Base-by-base conservation (phyloP, 2,888 invertebrate genomes). In the Thyatira batis region DNA sequence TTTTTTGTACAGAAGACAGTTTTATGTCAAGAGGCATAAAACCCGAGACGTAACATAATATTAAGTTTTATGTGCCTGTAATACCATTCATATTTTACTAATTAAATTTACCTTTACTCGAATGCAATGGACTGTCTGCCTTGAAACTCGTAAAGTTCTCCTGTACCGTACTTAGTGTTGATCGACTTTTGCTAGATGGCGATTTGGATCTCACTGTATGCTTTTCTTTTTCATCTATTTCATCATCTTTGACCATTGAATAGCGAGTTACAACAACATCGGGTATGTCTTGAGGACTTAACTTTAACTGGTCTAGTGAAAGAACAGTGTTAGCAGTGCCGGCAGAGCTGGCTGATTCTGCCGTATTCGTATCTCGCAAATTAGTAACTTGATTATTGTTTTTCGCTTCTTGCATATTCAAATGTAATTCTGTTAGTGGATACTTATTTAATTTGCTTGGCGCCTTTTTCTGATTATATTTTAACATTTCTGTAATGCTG, bases 81-180 rank as follows among this genome's bases (percentile, higher is more conserved):
- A n/a, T n/a, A n/a, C n/a, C n/a, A n/a, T n/a, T n/a, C n/a, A n/a
- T n/a, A n/a, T n/a, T n/a, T n/a, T n/a, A n/a, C n/a, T n/a, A n/a
- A n/a, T n/a, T n/a, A n/a, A n/a, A n/a, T n/a, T n/a, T 78, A 87
- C 87, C 87, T 82, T 72, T 80, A 62, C 76, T 84, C 1, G 61
- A 66, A 44, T 79, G 73, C 50, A 79, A 49, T 0, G 85, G 85
- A 54, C 89, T 91, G 44, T 82, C 82, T 3, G 67, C 78, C 60
- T 85, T 87, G 59, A 87, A 87, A 63, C 87, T 87, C 0, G 57
- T 62, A 53, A 63, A 75, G 51, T 87, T 88, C 54, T 92, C 91
- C 27, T 88, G 84, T 1, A 91, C 86, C 0, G 90, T 91, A 54
- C 85, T 89, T 20, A 86, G 60, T 13, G 90, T 89, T 0, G 89